phyloP scores from a whole-genome alignment of 92 coral and sea anemone species.

The Parazoanthus darwini region DNA sequence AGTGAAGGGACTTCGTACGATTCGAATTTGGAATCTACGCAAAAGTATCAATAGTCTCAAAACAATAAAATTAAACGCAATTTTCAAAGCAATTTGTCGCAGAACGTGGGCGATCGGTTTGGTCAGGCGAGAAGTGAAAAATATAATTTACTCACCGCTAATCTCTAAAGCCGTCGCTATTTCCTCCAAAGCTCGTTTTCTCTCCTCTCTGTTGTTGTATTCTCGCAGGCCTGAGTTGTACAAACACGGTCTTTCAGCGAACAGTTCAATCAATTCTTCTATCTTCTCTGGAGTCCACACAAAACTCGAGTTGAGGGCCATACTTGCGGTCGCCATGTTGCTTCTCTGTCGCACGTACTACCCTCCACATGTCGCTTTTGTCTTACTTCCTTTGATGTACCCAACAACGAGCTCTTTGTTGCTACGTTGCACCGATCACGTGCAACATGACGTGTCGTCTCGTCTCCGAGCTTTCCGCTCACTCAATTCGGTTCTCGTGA shows the following conservation, averaged over 20 bases:
- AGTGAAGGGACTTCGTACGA: too few relatives aligned
- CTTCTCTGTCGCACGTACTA: constrained; percentile 37
- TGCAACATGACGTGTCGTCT: constrained; percentile 24
- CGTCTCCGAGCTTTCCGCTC: not conserved
- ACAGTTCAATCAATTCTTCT: constrained; percentile 37
- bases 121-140: not conserved
- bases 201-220: constrained; percentile 25
- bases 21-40: too few relatives aligned
- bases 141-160: constrained; percentile 6
- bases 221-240: constrained; percentile 31
- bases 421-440: constrained; percentile 16
- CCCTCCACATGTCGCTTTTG: constrained; percentile 35
- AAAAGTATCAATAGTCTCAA: too few relatives aligned
- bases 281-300: constrained; percentile 41
- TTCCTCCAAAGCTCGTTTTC: constrained; percentile 32
- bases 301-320: constrained; percentile 33
- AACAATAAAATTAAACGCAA: not conserved
- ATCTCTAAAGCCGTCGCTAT: constrained; percentile 35
- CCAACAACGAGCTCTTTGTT: constrained; percentile 33
- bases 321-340: constrained; percentile 46
- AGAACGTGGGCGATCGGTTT: not conserved
- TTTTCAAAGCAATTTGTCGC: not conserved
- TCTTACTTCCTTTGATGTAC: constrained; percentile 31
- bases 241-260: constrained; percentile 32
- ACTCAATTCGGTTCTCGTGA: not conserved